phyloP scores from a whole-genome alignment of 2,888 invertebrate species.

The Amaurobius ferox region DNA sequence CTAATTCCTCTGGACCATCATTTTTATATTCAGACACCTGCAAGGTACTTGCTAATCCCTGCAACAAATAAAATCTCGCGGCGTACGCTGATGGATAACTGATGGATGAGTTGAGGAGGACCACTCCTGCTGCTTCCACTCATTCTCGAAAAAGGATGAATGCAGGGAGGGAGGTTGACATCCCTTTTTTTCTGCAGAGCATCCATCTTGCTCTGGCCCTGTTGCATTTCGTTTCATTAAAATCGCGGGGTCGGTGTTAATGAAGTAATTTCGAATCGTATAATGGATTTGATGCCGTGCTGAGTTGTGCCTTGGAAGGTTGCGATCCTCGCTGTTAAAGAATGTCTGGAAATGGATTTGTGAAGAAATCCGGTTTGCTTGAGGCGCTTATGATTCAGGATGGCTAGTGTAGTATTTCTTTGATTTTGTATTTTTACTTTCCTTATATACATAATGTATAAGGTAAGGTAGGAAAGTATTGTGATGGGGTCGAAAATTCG shows the following conservation, averaged over 20 bases:
- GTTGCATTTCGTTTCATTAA: conserved; percentile 14
- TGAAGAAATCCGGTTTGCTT: neutral
- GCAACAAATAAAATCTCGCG: conserved; percentile 24
- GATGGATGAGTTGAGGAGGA: neutral
- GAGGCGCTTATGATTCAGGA: no score
- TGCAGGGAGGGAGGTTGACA: neutral
- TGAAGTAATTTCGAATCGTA: conserved; percentile 25
- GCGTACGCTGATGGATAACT: conserved; percentile 24
- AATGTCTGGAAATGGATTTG: neutral
- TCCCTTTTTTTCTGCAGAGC: neutral
- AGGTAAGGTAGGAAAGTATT: no score
- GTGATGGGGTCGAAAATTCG: no score
- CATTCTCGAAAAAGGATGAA: neutral
- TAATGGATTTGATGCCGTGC: conserved; percentile 8
- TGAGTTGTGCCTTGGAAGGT: neutral
- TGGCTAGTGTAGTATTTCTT: no score
- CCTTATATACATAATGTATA: no score
- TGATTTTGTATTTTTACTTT: no score
- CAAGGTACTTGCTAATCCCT: neutral
- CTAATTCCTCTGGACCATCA: neutral
- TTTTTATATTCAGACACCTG: conserved; percentile 29
- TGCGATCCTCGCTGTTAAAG: no score
- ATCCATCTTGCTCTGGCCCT: neutral
- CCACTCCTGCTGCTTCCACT: conserved; percentile 12
- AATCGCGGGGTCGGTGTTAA: conserved; percentile 2